Base-by-base conservation (phyloP, 30 jellyfish, hydroid and myxozoan species). In the Cassiopea andromeda region DNA sequence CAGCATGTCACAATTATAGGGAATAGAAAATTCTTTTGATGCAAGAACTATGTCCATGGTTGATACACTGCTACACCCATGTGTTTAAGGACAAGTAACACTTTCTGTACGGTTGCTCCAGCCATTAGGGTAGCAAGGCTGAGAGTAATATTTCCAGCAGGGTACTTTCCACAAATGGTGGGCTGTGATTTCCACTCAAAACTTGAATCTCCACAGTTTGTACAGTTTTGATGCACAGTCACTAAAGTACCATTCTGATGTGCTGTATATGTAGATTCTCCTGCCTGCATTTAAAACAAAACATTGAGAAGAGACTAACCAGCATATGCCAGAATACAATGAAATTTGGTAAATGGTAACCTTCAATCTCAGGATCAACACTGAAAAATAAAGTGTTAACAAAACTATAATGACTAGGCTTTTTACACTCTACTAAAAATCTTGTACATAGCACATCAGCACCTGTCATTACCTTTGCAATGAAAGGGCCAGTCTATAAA, bases 181-280 rank as follows among this genome's bases (percentile, higher is more conserved):
- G 91, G 96, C 83, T 78, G 91, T 43, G 82, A 45, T 19, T 67
- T 69, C 94, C 94, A 87, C 67, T 16, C 73, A 61, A 87, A 87
- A 8, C 73, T 9, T 46, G 54, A 44, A 13, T 81, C 90, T 44
- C 91, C 84, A 73, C 96, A 80, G 15, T n/a, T 38, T 47, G 44
- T 12, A 60, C 96, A 89, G 44, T 50, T n/a, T 69, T 89, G 96
- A 8, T 58, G n/a, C 47, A 89, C 91, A 68, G 91, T 89, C 43
- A 79, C 96, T 90, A 89, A 78, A 48, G 82, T 79, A 44, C 91
- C 91, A 80, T 60, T 79, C 57, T 59, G 75, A 19, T 45, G 43
- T 82, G 80, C 80, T 9, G 57, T 46, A 10, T 76, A 78, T 38
- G 80, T 6, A 9, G 94, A 48, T 9, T 59, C 15, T 54, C 87